Evolutionary conservation across 2,888 invertebrate genomes (phyloP).

Genomic region (Dryobotodes eremita): DNA sequence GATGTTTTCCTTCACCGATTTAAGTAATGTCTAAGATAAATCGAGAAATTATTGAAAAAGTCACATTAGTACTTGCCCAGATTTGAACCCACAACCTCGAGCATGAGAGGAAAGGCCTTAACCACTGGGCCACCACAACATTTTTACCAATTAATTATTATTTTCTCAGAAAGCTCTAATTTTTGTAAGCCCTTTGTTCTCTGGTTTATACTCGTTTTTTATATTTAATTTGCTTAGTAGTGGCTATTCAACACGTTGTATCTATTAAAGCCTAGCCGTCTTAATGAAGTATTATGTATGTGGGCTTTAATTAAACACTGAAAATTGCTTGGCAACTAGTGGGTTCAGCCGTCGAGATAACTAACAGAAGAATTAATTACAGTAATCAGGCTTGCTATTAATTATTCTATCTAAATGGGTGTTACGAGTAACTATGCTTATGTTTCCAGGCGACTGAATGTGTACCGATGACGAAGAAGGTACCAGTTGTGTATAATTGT

Average conservation of each 20-base stretch:
- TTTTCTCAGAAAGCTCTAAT: background rate
- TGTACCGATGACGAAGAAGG: background rate
- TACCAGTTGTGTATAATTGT: no score
- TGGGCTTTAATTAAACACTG: slow-evolving; percentile 60
- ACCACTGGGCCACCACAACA: no score
- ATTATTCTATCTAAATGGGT: slow-evolving; percentile 22
- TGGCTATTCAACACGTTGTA: slow-evolving; percentile 7
- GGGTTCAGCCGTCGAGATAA: slow-evolving; percentile 25
- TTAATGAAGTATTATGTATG: slow-evolving; percentile 59
- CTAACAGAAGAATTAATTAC: slow-evolving; percentile 41
- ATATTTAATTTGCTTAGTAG: slow-evolving; percentile 22
- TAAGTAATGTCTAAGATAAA: no score
- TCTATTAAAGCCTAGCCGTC: slow-evolving; percentile 16
- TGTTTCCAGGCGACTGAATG: background rate
- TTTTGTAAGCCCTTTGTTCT: slow-evolving; percentile 3
- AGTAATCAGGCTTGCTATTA: slow-evolving; percentile 49
- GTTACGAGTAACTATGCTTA: slow-evolving; percentile 21
- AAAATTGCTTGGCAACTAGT: slow-evolving; percentile 54
- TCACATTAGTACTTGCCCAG: no score
- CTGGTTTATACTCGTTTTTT: background rate
- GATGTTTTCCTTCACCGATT: no score
- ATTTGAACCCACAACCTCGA: no score
- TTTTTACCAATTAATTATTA: no score
- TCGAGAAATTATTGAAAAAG: no score
- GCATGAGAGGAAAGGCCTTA: no score